These are phyloP conservation scores for Porphyrio hochstetteri DNA, from an alignment of 2,113 vertebrate genomes.

Conservation along the genomic window DNA sequence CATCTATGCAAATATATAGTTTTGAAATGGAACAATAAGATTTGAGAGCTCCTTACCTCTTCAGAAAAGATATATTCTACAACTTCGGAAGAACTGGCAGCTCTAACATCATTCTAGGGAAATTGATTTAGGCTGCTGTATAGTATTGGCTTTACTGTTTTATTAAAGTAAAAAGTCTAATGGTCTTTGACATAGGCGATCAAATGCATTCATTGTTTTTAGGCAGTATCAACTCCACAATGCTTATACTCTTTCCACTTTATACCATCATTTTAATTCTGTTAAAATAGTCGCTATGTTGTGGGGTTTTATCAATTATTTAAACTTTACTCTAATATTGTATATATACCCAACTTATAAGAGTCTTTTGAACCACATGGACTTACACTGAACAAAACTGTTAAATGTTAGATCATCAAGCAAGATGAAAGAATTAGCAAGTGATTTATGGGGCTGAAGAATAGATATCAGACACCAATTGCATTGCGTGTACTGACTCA, in stretches of 20 bases:
- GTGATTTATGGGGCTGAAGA: background rate
- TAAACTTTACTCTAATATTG: background rate
- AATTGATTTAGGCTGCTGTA: slow-evolving; percentile 16
- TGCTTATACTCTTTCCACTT: background rate
- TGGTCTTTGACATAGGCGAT: background rate
- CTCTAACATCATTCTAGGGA: background rate
- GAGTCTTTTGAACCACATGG: background rate
- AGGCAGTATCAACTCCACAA: background rate
- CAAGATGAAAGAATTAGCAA: background rate
- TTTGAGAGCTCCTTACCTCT: background rate
- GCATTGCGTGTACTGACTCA: background rate
- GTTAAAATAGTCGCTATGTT: background rate
- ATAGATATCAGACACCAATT: background rate
- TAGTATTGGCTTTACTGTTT: background rate
- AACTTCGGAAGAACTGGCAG: background rate
- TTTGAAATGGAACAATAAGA: background rate
- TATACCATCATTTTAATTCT: background rate
- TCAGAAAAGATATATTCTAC: background rate
- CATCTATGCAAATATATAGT: background rate
- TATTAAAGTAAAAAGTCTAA: slow-evolving; percentile 39
- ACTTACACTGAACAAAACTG: background rate
- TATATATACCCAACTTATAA: background rate
- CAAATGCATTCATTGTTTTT: background rate
- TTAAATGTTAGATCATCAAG: background rate
- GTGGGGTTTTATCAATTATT: background rate